Evolutionary conservation across 2,797 vertebrate species (phyloP).

Genomic region (Danio tinwini): DNA sequence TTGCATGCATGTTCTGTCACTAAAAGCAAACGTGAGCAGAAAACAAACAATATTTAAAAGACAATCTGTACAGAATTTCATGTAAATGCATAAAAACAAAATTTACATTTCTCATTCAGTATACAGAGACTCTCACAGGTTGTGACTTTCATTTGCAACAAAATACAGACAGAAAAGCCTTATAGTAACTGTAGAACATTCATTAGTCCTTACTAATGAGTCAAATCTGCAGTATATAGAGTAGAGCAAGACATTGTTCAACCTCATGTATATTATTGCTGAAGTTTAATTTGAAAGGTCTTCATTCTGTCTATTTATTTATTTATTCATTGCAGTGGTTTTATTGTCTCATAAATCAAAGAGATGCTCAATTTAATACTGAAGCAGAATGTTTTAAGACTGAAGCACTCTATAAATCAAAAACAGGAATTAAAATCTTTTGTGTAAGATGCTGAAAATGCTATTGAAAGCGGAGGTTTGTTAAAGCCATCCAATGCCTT

Average conservation of each 20-base stretch:
- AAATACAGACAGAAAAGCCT: background rate
- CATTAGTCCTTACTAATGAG: background rate
- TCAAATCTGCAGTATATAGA: background rate
- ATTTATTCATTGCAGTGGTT: background rate
- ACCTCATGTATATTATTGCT: background rate
- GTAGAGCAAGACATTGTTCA: background rate
- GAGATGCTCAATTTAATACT: background rate
- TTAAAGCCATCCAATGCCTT: background rate
- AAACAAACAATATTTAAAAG: background rate
- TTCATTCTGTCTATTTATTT: slow-evolving; percentile 9
- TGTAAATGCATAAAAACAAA: background rate
- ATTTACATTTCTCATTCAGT: background rate
- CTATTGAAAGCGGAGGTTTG: background rate
- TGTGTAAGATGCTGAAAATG: background rate
- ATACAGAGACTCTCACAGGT: background rate
- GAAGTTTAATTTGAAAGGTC: slow-evolving; percentile 4
- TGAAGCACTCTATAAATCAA: background rate
- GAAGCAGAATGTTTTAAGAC: background rate
- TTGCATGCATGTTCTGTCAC: background rate
- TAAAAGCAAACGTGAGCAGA: background rate
- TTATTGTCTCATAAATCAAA: background rate
- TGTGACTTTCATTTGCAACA: background rate
- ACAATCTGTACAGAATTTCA: no score
- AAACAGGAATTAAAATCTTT: background rate
- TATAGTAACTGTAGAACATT: background rate